Evolutionary conservation across 2,888 invertebrate species (phyloP).

Genomic region (Nezara viridula): DNA sequence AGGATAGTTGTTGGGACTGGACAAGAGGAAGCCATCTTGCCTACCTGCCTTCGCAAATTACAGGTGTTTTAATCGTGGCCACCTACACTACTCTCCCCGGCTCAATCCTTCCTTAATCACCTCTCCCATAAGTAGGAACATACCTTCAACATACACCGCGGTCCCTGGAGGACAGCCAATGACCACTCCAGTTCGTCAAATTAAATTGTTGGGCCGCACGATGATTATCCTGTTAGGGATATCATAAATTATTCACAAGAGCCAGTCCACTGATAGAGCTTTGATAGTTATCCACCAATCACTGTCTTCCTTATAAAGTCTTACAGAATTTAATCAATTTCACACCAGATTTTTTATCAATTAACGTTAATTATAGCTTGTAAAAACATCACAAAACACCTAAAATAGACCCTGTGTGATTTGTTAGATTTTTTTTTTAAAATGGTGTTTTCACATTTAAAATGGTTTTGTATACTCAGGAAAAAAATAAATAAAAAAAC

Average conservation of each 20-base stretch:
- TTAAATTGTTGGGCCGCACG: neutral
- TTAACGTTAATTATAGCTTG: neutral
- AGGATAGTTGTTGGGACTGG: too few relatives aligned
- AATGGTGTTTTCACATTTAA: too few relatives aligned
- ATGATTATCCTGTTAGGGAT: neutral
- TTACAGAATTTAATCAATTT: neutral
- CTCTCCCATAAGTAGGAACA: neutral
- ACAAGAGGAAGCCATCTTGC: too few relatives aligned
- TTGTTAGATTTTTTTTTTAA: too few relatives aligned
- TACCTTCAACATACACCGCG: neutral
- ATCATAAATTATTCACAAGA: neutral
- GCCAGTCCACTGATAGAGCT: too few relatives aligned
- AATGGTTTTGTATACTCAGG: too few relatives aligned
- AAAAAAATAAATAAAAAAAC: too few relatives aligned
- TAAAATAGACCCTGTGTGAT: too few relatives aligned
- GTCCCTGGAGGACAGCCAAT: conserved; percentile 6
- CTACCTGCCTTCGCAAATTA: neutral
- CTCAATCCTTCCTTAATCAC: neutral
- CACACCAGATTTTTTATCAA: neutral
- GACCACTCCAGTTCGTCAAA: neutral
- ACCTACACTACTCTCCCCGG: too few relatives aligned
- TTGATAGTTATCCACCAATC: neutral
- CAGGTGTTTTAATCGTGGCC: neutral
- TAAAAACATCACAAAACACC: neutral
- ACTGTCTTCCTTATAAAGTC: neutral